Evolutionary conservation across 1,140 invertebrate genomes (phyloP).

Genomic region (Aphis craccivora): DNA sequence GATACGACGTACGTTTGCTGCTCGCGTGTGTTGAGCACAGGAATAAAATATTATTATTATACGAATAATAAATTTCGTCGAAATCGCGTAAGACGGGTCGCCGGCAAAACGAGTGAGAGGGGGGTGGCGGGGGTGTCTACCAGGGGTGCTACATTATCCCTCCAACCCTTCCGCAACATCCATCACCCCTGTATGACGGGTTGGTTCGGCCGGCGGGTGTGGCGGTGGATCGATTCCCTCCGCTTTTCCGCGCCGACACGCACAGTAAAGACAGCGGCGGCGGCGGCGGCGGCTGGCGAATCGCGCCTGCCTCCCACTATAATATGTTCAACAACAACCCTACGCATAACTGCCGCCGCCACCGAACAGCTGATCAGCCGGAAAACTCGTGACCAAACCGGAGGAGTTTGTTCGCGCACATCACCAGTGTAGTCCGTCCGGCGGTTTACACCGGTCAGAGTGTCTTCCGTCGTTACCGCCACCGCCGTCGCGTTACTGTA

Average conservation of each 20-base stretch:
- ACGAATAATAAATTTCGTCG: not conserved
- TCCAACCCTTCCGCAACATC: not conserved
- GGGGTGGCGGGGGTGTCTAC: too few species aligned
- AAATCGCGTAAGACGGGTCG: not conserved
- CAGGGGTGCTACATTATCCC: not conserved
- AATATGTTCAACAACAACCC: constrained; percentile 8
- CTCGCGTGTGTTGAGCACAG: not conserved
- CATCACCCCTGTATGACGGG: not conserved
- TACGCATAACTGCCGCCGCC: not conserved
- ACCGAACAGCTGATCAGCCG: constrained; percentile 55
- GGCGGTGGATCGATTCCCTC: constrained; percentile 44
- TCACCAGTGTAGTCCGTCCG: constrained; percentile 25
- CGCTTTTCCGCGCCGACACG: constrained; percentile 46
- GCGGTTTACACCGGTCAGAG: constrained; percentile 38
- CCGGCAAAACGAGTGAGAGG: not conserved
- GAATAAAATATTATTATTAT: constrained; percentile 10
- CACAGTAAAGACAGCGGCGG: not conserved
- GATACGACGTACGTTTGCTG: not conserved
- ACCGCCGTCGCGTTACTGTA: not conserved
- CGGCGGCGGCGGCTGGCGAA: not conserved
- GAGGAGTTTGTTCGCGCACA: constrained; percentile 12
- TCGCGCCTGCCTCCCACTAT: not conserved
- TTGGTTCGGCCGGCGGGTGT: not conserved
- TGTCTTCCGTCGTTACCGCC: not conserved
- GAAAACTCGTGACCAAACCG: constrained; percentile 56